phyloP scores from a whole-genome alignment of 2,113 vertebrate species.

The Lanius collurio region DNA sequence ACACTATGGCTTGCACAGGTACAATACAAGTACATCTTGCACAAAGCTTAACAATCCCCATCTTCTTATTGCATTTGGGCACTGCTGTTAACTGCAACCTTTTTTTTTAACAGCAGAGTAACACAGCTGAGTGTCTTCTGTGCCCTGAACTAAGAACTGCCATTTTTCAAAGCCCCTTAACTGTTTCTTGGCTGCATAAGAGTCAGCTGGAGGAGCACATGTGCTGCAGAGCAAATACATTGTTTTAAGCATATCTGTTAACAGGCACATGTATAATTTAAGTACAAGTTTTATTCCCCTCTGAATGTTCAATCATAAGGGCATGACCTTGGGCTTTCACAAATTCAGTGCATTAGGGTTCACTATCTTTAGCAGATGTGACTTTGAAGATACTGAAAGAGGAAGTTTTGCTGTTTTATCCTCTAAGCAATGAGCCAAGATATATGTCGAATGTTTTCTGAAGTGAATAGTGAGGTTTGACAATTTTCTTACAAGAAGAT shows the following conservation, averaged over 20 bases:
- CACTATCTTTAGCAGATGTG: conserved; percentile 10
- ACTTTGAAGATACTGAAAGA: conserved; percentile 29
- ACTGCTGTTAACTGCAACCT: background rate
- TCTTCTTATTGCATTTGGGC: background rate
- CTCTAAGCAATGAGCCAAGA: background rate
- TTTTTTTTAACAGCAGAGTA: background rate
- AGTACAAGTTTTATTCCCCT: conserved; percentile 37
- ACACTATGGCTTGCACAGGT: background rate
- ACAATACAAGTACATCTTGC: background rate
- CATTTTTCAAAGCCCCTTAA: conserved; percentile 11
- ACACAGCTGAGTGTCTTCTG: background rate
- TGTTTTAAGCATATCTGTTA: conserved; percentile 55
- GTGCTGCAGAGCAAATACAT: conserved; percentile 29
- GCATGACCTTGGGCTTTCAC: conserved; percentile 56
- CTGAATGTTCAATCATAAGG: conserved; percentile 3
- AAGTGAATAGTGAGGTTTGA: background rate
- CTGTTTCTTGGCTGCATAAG: background rate
- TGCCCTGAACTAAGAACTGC: background rate
- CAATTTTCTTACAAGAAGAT: background rate
- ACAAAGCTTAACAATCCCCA: background rate
- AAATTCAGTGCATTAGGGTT: conserved; percentile 29
- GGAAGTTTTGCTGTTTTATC: background rate
- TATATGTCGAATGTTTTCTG: background rate
- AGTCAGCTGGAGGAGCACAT: conserved; percentile 47
- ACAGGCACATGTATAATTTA: conserved; percentile 38